Base-by-base conservation (phyloP, 2,797 vertebrate genomes). In the Manis javanica region DNA sequence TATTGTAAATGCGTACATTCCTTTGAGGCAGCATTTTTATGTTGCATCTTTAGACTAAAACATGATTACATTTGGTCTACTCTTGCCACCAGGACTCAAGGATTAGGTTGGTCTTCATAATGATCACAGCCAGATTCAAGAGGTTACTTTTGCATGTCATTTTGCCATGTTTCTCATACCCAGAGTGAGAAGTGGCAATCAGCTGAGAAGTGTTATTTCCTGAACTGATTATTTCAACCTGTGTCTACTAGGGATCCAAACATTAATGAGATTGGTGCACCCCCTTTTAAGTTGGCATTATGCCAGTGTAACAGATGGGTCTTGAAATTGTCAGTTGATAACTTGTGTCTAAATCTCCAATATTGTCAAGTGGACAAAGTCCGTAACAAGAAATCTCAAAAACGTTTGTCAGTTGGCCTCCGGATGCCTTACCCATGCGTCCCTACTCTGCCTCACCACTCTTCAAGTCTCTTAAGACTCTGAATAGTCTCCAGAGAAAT, bases 231-330 rank as follows among this genome's bases (percentile, higher is more conserved):
- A 75, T 87, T 88, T 93, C 72, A 86, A 87, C 96, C 91, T 59
- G 37, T 87, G 59, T 96, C 37, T 90, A 74, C 7, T 51, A 94
- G 92, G 85, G 96, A 90, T 13, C 49, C 95, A 95, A 97, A 86
- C 57, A 78, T 90, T 96, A 0, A 12, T 94, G 93, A 97, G 90
- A 83, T 53, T 97, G 97, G 77, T 78, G 12, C 97, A 82, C 63
- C 95, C 81, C 57, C 95, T 87, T 95, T 96, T 79, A 87, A 91
- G 84, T 55, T 92, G 97, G 97, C 96, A 79, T 66, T 31, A 95
- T 90, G 97, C 98, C 98, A 98, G 84, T 31, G 51, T 74, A 96
- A 97, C 98, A 98, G 98, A 98, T 98, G 98, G 98, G 37, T 81
- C 93, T 95, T 90, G 97, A 97, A 87, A 95, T 69, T 90, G 93